These are phyloP conservation scores for Jacana jacana DNA, from an alignment of 2,113 vertebrate genomes.

Conservation along the genomic window DNA sequence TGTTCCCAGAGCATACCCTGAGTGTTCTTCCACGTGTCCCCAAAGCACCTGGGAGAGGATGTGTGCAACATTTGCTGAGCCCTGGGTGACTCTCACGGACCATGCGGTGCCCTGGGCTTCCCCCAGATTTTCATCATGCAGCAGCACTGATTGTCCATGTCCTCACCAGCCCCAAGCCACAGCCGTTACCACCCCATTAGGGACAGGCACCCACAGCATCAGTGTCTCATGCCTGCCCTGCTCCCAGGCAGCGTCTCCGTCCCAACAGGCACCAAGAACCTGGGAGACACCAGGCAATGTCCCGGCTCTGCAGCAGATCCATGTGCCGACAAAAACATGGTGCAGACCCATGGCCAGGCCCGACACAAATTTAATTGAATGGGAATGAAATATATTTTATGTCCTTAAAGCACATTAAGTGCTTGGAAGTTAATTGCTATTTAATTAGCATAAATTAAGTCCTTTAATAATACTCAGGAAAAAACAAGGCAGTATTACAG, in stretches of 20 bases:
- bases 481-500: background rate
- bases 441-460: constrained; percentile 60
- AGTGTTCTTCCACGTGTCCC: background rate
- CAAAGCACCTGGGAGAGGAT: accelerated
- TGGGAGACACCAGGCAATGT: background rate
- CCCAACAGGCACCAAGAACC: accelerated
- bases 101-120: background rate
- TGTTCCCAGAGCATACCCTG: background rate
- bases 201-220: background rate
- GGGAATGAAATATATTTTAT: constrained; percentile 23
- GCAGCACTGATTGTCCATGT: accelerated
- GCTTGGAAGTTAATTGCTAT: constrained; percentile 54
- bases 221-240: background rate
- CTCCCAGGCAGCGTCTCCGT: accelerated
- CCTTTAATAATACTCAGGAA: constrained; percentile 22
- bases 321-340: accelerated
- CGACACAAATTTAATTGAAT: background rate
- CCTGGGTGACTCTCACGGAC: accelerated
- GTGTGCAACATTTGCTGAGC: accelerated
- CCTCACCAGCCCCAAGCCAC: background rate
- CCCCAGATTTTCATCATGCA: accelerated
- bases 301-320: background rate
- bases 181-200: accelerated
- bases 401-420: constrained; percentile 44
- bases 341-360: background rate